Conservation (phyloP, 2,797 vertebrate species). For the Sarcophilus harrisii region DNA sequence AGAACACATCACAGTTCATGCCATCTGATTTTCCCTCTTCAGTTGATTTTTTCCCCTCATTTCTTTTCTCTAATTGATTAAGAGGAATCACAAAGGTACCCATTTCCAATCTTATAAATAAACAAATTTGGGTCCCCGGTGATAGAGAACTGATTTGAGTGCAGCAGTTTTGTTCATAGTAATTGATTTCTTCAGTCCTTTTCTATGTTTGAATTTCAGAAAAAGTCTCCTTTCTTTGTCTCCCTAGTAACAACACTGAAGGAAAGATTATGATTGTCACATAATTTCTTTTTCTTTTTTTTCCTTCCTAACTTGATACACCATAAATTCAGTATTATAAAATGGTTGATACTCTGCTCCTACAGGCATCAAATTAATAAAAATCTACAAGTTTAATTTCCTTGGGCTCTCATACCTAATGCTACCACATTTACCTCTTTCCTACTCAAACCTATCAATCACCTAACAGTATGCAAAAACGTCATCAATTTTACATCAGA, state of each 20-base stretch:
- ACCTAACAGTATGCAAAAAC: conserved; percentile 8
- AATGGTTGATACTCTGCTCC: conserved; percentile 12
- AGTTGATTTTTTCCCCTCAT: neutral
- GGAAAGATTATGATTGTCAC: conserved; percentile 49
- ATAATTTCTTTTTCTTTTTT: conserved; percentile 30
- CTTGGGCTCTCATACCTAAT: conserved; percentile 4
- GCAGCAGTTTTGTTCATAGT: neutral
- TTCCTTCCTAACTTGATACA: neutral
- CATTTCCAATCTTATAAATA: neutral
- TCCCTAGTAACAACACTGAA: neutral
- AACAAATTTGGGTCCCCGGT: neutral
- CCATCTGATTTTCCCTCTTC: neutral
- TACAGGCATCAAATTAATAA: conserved; percentile 32
- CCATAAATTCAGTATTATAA: conserved; percentile 22
- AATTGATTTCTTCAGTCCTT: conserved; percentile 17
- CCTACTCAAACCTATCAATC: conserved; percentile 9
- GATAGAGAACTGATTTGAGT: conserved; percentile 18
- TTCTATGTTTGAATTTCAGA: conserved; percentile 20
- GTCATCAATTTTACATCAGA: neutral
- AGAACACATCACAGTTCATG: neutral
- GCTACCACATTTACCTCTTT: neutral
- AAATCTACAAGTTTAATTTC: neutral
- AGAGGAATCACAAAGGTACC: neutral
- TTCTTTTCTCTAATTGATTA: conserved; percentile 3
- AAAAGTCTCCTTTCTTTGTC: conserved; percentile 41